phyloP scores from a whole-genome alignment of 2,113 vertebrate genomes.

The Mionectes macconnelli region DNA sequence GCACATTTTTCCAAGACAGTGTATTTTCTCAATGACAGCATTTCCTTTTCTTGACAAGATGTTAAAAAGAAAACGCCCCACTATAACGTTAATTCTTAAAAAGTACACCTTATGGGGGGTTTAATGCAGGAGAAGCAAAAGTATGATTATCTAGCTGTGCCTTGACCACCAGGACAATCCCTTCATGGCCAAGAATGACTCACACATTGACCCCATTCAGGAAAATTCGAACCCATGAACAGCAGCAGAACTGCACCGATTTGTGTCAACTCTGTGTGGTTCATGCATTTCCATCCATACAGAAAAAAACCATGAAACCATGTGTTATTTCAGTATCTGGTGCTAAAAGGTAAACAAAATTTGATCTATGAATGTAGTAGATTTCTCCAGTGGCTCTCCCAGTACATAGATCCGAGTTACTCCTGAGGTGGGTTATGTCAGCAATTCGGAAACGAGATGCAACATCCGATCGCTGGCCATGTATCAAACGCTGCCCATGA shows the following conservation, averaged over 20 bases:
- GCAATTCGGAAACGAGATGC: not conserved
- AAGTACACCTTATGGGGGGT: not conserved
- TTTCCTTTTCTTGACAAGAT: not conserved
- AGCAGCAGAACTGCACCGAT: fast-evolving
- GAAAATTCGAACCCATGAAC: not conserved
- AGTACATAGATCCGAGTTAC: fast-evolving
- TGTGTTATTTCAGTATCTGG: not conserved
- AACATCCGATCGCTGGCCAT: fast-evolving
- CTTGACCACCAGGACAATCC: not conserved
- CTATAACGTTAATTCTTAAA: not conserved
- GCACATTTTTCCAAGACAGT: conserved; percentile 10
- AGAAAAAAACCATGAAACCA: not conserved
- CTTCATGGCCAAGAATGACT: not conserved
- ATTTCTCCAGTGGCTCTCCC: not conserved
- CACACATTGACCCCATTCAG: not conserved
- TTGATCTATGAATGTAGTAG: not conserved
- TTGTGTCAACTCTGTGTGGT: not conserved
- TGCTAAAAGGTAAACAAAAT: not conserved
- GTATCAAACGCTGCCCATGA: not conserved
- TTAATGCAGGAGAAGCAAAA: not conserved
- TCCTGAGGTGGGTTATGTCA: not conserved
- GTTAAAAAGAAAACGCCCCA: not conserved
- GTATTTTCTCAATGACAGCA: conserved; percentile 18
- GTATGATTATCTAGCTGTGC: not conserved
- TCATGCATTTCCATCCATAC: not conserved